A percentile compares a stretch with the other conserved stretches of the same genome.
Conservation (phyloP, 1,140 invertebrate genomes). For the Drosophila pruinosa region DNA sequence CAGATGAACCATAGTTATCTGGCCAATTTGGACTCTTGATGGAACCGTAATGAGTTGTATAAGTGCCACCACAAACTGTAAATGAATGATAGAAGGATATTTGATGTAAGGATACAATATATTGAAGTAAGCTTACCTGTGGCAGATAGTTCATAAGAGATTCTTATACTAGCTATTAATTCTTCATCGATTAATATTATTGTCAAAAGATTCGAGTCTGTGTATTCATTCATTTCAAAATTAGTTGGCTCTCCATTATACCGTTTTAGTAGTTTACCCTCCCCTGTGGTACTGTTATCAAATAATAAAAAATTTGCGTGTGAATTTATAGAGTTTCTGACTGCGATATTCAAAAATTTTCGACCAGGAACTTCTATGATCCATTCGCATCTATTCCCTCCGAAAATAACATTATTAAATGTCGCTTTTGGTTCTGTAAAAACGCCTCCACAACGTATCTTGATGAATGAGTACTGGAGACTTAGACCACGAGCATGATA, state of each 20-base stretch:
- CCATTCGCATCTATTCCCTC: conserved; percentile 86
- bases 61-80: conserved; percentile 90
- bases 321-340: background rate
- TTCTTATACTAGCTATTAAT: rapidly evolving
- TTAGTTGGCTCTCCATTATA: background rate
- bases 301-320: background rate
- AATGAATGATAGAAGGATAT: background rate
- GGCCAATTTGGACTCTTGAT: conserved; percentile 90
- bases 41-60: conserved; percentile 85
- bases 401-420: rapidly evolving
- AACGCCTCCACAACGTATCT: conserved; percentile 88
- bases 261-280: background rate
- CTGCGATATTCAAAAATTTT: conserved; percentile 9
- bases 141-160: background rate
- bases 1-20: conserved; percentile 85
- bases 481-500: conserved; percentile 85
- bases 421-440: conserved; percentile 72
- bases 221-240: background rate
- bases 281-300: conserved; percentile 21
- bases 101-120: background rate
- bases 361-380: conserved; percentile 84
- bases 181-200: background rate
- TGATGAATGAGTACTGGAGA: conserved; percentile 68
- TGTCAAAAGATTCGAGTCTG: conserved; percentile 40
- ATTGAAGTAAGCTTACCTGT: conserved; percentile 2